Base-by-base conservation (phyloP, 1,140 invertebrate genomes). In the Scaptomyza pallida region DNA sequence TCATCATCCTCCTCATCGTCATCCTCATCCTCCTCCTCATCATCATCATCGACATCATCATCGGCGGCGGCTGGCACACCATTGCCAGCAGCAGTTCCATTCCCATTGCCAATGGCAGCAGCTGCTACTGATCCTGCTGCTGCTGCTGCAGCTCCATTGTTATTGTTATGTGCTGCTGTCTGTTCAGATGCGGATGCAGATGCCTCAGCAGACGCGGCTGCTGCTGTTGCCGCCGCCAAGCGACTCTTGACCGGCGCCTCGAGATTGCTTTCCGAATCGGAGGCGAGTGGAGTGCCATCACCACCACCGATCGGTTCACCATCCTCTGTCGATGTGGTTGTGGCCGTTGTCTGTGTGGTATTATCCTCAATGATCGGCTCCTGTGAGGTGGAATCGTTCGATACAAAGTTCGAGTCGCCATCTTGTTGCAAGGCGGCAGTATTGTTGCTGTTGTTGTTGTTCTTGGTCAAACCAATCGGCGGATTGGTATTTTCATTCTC, bases 241-340 rank as follows among this genome's bases (percentile, higher is more conserved):
- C 57, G 72, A 41, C 93, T 92, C 60, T 91, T 78, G 13, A 90
- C 85, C 26, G 93, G 93, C 78, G 93, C 93, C 90, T 94, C 93
- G 33, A 93, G 90, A 82, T 94, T 94, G 72, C 93, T 94, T 72
- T 91, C 90, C 37, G 85, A 89, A 44, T 91, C 89, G 10, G 85
- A 89, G 63, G 83, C 82, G 6, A 89, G 50, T 21, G 83, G 85
- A 52, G 82, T 89, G 8, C 35, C 65, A 17, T 23, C 67, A 26
- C 56, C 72, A 19, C 59, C 60, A 5, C 63, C 74, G 19, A 70
- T 67, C 1, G 63, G 75, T n/a, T 90, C 88, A 16, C 82, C 88
- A 43, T 90, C 89, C 30, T 90, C 89, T 16, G 89, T 89, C 16
- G 89, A 89, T 19, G 88, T 90, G 52, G 90, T 90, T 37, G 85